Percentiles rank a stretch among this genome's conserved stretches.
Conservation (phyloP, 2,888 invertebrate genomes). For the Eugnorisma glareosa region DNA sequence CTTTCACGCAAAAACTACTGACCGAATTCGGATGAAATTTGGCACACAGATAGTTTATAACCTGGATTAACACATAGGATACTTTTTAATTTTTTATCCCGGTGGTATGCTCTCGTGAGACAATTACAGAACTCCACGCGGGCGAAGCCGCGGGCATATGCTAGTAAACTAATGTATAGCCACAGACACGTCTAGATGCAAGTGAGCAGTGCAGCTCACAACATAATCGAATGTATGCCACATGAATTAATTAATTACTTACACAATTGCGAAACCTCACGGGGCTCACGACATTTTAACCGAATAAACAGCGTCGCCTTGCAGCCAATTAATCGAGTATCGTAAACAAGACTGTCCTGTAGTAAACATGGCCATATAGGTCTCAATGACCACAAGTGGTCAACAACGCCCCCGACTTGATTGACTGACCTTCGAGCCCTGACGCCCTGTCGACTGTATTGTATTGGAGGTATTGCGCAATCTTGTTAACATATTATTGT, state of each 20-base stretch:
- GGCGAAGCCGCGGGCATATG: too few species aligned
- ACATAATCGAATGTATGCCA: conserved; percentile 11
- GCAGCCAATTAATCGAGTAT: conserved; percentile 46
- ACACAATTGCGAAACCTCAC: conserved; percentile 34
- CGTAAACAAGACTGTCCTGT: conserved; percentile 43
- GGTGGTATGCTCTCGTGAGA: too few species aligned
- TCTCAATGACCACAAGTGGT: conserved; percentile 31
- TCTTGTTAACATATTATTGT: neutral
- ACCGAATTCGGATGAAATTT: too few species aligned
- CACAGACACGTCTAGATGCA: neutral
- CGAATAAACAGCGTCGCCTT: conserved; percentile 31
- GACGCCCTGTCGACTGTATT: conserved; percentile 19
- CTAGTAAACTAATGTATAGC: neutral
- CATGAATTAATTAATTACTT: conserved; percentile 17
- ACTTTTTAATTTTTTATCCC: too few species aligned
- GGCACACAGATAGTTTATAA: too few species aligned
- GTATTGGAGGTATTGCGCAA: conserved; percentile 21
- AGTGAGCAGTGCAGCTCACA: neutral
- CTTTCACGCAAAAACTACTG: too few species aligned
- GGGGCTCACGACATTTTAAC: conserved; percentile 30
- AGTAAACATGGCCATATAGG: conserved; percentile 55
- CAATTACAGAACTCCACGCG: too few species aligned
- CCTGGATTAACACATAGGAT: too few species aligned
- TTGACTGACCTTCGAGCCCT: conserved; percentile 49
- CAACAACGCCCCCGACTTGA: conserved; percentile 42